These are phyloP conservation scores for Sylvia borin DNA, from an alignment of 2,797 vertebrate species.

Conservation along the genomic window DNA sequence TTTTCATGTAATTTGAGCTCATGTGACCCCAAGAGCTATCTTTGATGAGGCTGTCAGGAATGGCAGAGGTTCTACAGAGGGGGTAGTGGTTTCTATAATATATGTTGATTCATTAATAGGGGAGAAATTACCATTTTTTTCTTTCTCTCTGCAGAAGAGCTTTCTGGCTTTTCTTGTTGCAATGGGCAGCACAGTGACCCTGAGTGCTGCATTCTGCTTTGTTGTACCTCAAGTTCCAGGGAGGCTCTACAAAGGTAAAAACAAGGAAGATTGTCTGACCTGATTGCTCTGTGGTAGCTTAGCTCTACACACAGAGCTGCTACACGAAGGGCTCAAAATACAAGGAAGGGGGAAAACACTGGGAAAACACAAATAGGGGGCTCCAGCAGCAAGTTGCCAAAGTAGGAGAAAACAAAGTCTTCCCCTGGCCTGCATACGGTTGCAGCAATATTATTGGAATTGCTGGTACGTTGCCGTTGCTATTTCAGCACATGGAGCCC, in stretches of 20 bases:
- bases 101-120: neutral
- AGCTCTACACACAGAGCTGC: too few relatives aligned
- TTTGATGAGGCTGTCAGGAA: neutral
- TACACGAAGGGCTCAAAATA: neutral
- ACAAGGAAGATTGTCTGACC: neutral
- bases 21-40: accelerated
- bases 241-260: neutral
- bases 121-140: neutral
- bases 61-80: neutral
- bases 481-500: neutral
- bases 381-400: neutral
- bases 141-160: neutral
- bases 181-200: neutral
- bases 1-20: neutral
- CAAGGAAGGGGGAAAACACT: neutral
- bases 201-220: neutral
- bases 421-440: neutral
- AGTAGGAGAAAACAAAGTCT: neutral
- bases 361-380: neutral
- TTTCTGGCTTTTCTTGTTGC: neutral
- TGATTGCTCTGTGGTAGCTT: neutral
- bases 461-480: neutral
- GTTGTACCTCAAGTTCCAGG: accelerated
- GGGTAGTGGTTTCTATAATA: neutral
- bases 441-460: neutral